Conservation (phyloP, 2,113 vertebrate species). For the Aegithalos caudatus region DNA sequence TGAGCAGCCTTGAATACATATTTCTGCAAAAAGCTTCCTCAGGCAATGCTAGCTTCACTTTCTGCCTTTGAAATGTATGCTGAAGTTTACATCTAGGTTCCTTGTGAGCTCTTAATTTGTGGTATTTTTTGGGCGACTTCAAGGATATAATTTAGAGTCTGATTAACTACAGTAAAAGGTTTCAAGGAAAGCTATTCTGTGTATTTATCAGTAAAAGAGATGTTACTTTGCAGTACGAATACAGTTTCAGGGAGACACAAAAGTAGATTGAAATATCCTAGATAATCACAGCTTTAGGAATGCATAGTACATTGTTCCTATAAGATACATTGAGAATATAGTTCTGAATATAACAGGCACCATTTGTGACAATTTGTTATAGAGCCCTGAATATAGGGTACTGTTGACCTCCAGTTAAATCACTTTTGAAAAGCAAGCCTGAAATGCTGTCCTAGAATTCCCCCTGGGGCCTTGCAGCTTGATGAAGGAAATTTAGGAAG, state of each 20-base stretch:
- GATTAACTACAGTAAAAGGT: background rate
- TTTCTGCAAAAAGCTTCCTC: background rate
- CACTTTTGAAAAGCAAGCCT: background rate
- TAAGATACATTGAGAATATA: background rate
- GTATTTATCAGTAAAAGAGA: background rate
- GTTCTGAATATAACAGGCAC: background rate
- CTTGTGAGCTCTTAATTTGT: background rate
- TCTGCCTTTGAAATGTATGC: background rate
- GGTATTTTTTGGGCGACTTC: background rate
- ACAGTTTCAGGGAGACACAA: background rate
- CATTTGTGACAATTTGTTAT: background rate
- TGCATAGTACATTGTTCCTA: background rate
- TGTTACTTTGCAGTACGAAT: background rate
- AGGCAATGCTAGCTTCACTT: background rate
- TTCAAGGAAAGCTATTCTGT: background rate
- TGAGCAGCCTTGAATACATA: background rate
- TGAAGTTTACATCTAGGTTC: background rate
- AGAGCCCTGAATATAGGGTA: background rate
- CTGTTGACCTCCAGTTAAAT: background rate
- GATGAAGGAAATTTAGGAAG: background rate
- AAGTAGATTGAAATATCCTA: background rate
- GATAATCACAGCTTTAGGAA: background rate
- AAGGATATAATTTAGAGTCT: background rate
- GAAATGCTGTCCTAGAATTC: background rate
- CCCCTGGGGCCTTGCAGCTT: background rate